Evolutionary conservation across 2,113 vertebrate genomes (phyloP), one percentile per base, ranked within the genome.

Genomic region (Chauna torquata): DNA sequence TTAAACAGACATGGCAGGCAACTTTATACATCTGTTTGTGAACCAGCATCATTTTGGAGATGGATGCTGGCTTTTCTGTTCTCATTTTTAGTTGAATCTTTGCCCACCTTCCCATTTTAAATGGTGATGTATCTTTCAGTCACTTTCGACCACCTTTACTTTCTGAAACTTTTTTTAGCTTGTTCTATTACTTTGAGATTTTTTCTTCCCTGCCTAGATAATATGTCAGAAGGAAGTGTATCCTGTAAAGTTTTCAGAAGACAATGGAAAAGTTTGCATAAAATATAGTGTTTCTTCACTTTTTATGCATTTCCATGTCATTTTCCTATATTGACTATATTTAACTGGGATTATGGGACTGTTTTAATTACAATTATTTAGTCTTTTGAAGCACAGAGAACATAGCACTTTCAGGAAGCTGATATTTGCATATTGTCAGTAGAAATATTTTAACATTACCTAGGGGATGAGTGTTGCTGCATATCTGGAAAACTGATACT

Each of bases 141-240:
- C 19, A 2, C 16, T 22, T 52, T 66, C 27, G 11, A 14, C 15
- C 44, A 5, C 23, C n/a, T 72, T 58, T 50, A 72, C 86, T 91
- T 88, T 71, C 64, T 36, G 64, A 91, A 97, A 97, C 94, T 97
- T 97, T 89, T 45, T 68, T 64, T 32, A 57, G n/a, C 25, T 17
- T 64, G 4, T 74, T 90, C 25, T 84, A 0, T 71, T 89, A 49
- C 55, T 78, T 28, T 1, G 3, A 77, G 32, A 44, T 94, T 78
- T 79, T 70, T 36, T 12, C 5, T 45, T 85, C 23, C 42, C 23
- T 55, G 24, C 7, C 36, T 72, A 27, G 12, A 7, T 25, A 62
- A 75, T 19, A 25, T 11, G 6, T n/a, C 54, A 9, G 45, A 59
- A 77, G 50, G 55, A 80, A 61, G 23, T 18, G 8, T 66, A 13